These are phyloP conservation scores for Anniella stebbinsi DNA, from an alignment of 2,797 vertebrate genomes.

Conservation along the genomic window DNA sequence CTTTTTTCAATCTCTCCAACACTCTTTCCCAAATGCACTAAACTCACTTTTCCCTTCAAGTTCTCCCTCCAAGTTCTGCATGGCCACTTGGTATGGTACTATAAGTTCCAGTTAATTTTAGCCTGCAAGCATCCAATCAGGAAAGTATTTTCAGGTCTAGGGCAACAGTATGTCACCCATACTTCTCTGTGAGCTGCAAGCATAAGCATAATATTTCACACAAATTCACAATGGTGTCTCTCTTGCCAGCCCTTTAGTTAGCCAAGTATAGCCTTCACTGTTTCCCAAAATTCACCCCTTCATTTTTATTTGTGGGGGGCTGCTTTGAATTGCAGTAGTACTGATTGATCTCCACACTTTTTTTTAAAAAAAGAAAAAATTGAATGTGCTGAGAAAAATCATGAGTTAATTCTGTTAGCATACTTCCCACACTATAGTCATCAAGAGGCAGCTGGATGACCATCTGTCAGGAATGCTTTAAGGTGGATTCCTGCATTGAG, in stretches of 20 bases:
- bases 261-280: background rate
- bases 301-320: background rate
- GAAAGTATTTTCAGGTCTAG: background rate
- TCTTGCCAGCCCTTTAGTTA: too few relatives aligned
- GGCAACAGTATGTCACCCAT: background rate
- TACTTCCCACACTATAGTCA: too few relatives aligned
- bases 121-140: background rate
- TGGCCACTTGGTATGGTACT: background rate
- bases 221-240: background rate
- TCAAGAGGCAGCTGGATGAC: too few relatives aligned
- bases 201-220: background rate
- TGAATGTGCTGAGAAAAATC: background rate
- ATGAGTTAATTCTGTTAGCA: background rate
- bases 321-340: background rate
- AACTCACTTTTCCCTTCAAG: background rate
- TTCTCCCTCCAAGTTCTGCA: background rate
- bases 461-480: too few relatives aligned
- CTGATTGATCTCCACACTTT: background rate
- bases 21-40: background rate
- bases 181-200: background rate
- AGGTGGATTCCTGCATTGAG: too few relatives aligned
- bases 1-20: background rate
- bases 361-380: slow-evolving; percentile 40
- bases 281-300: background rate
- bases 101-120: background rate